phyloP scores from a whole-genome alignment of 2,797 vertebrate genomes.

The Acipenser oxyrinchus region DNA sequence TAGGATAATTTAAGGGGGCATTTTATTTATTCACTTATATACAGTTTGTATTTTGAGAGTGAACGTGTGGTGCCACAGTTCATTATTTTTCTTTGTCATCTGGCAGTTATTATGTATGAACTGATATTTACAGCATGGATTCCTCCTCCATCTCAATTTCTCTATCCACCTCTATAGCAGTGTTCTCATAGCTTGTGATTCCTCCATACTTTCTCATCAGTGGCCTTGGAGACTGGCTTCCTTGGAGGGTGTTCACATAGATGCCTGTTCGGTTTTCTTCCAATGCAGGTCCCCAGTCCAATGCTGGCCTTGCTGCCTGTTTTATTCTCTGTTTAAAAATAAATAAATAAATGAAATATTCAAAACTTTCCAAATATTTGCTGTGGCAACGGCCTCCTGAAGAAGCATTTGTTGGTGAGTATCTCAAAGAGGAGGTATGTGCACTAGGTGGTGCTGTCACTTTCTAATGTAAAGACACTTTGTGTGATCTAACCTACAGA shows the following conservation, averaged over 20 bases:
- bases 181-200: slow-evolving; percentile 69
- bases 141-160: slow-evolving; percentile 64
- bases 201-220: slow-evolving; percentile 66
- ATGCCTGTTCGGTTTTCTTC: slow-evolving; percentile 62
- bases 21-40: background rate
- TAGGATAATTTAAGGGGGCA: background rate
- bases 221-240: slow-evolving; percentile 65
- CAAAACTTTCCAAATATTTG: background rate
- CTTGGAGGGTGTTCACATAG: slow-evolving; percentile 55
- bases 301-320: slow-evolving; percentile 56
- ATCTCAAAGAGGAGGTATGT: too few species aligned
- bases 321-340: slow-evolving; percentile 44
- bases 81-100: too few species aligned
- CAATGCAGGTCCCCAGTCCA: slow-evolving; percentile 63
- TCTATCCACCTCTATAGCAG: slow-evolving; percentile 58
- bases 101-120: background rate
- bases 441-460: background rate
- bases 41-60: background rate
- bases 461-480: background rate
- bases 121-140: slow-evolving; percentile 42
- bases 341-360: background rate
- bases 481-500: too few species aligned
- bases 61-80: too few species aligned
- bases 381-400: too few species aligned
- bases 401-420: too few species aligned